Evolutionary conservation across 1,140 invertebrate genomes (phyloP).

Genomic region (Chionoecetes opilio): DNA sequence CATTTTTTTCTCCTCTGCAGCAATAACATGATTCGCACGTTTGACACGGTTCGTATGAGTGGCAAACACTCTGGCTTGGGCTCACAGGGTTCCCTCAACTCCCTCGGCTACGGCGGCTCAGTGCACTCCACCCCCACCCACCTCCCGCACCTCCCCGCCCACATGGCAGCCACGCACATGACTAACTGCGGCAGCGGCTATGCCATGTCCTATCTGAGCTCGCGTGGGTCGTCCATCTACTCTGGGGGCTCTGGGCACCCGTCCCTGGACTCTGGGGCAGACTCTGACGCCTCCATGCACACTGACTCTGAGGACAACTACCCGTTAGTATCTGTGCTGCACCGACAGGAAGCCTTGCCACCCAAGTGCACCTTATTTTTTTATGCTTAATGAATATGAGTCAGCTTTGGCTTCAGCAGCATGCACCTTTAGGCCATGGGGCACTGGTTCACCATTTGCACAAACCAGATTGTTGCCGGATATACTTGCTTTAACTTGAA

Average conservation of each 20-base stretch:
- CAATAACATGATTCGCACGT: conserved; percentile 74
- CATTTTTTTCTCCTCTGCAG: conserved; percentile 42
- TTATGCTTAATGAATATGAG: not conserved
- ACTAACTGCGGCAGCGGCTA: conserved; percentile 37
- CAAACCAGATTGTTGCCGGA: not conserved
- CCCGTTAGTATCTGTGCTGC: conserved; percentile 76
- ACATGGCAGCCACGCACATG: conserved; percentile 68
- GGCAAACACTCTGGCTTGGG: conserved; percentile 60
- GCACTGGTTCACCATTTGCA: not conserved
- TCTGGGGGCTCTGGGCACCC: conserved; percentile 79
- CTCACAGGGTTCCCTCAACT: conserved; percentile 73
- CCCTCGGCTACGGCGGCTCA: conserved; percentile 75
- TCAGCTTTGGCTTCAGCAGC: not conserved
- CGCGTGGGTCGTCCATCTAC: conserved; percentile 65
- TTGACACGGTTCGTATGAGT: conserved; percentile 76
- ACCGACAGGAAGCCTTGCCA: not conserved
- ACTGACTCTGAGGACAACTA: conserved; percentile 81
- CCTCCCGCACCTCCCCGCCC: conserved; percentile 61
- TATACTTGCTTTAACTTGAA: not conserved
- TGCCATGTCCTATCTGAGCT: conserved; percentile 64
- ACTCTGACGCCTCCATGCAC: conserved; percentile 79
- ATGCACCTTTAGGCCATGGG: not conserved
- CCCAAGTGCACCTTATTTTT: not conserved
- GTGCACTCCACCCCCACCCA: conserved; percentile 77
- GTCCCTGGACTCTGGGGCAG: conserved; percentile 80